Conservation (phyloP, 2,888 invertebrate genomes). For the Adelognathus sp. region DNA sequence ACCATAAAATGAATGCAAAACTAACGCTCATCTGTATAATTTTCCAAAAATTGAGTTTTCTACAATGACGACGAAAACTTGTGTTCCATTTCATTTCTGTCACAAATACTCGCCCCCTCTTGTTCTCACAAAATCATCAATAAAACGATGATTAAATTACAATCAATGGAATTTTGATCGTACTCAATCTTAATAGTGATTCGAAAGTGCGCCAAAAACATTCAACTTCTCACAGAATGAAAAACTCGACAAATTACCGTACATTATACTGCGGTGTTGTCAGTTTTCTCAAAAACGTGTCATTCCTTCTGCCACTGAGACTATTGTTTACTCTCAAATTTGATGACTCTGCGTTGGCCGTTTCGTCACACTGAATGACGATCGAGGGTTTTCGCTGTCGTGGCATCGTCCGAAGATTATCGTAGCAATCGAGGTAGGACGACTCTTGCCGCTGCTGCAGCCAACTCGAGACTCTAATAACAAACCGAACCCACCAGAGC, state of each 20-base stretch:
- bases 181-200: neutral
- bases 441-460: conserved; percentile 2
- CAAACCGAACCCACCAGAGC: neutral
- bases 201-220: neutral
- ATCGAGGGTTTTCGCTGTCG: conserved; percentile 11
- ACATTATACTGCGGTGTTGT: neutral
- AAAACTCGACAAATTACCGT: neutral
- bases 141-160: neutral
- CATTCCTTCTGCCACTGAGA: neutral
- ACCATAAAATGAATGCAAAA: neutral
- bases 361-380: conserved; percentile 7
- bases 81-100: too few species aligned
- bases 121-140: neutral
- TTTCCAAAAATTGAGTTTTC: neutral
- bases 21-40: neutral
- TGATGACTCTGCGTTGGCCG: neutral
- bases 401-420: conserved; percentile 22
- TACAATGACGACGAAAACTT: too few species aligned
- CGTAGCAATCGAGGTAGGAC: conserved; percentile 6
- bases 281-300: neutral
- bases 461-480: conserved; percentile 40
- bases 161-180: neutral
- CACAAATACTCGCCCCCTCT: too few species aligned
- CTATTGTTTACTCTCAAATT: neutral
- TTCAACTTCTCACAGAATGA: neutral